Conservation (phyloP, 2,113 vertebrate species). For the Anolis sagrei region DNA sequence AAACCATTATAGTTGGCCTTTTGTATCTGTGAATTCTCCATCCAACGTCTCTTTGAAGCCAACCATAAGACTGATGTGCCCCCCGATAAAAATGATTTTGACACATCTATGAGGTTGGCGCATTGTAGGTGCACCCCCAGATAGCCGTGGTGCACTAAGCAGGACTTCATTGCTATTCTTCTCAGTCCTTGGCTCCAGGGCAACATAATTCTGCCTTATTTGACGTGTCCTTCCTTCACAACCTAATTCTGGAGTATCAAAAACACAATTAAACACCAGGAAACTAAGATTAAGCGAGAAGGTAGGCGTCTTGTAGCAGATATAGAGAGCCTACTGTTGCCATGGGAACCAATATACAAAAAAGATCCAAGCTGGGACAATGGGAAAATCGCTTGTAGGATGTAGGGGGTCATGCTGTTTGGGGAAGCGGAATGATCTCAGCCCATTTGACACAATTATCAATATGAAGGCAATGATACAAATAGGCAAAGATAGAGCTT, state of each 20-base stretch:
- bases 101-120: no score
- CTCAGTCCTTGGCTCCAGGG: no score
- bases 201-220: no score
- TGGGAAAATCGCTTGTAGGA: slow-evolving; percentile 31
- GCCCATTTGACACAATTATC: slow-evolving; percentile 25
- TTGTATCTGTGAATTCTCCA: no score
- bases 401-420: slow-evolving; percentile 22
- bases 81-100: no score
- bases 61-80: no score
- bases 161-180: no score
- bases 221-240: no score
- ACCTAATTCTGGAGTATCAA: neutral
- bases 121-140: no score
- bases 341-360: slow-evolving; percentile 62
- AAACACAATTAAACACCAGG: slow-evolving; percentile 30
- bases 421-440: slow-evolving; percentile 33
- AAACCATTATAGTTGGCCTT: no score
- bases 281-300: slow-evolving; percentile 44
- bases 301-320: slow-evolving; percentile 48
- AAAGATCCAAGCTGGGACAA: slow-evolving; percentile 53
- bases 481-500: neutral
- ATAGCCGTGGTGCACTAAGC: no score
- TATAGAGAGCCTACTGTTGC: slow-evolving; percentile 54
- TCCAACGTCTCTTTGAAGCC: no score
- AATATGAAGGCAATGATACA: slow-evolving; percentile 34